phyloP scores from a whole-genome alignment of 2,797 vertebrate species.

The Tenualosa ilisha region DNA sequence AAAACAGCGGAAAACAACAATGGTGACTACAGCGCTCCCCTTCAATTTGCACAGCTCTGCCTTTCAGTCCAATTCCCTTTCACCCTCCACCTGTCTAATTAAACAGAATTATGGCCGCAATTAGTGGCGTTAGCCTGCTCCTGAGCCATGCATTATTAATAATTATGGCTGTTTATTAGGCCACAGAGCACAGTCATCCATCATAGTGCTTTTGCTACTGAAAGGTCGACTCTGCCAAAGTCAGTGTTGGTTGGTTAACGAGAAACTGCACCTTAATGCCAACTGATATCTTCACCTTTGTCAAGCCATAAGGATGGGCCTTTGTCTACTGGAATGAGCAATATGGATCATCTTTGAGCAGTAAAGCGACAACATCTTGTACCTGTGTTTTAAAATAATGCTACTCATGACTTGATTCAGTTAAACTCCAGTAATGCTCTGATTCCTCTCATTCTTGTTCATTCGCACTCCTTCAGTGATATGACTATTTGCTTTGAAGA shows the following conservation, averaged over 20 bases:
- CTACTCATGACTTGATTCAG: background rate
- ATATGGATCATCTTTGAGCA: background rate
- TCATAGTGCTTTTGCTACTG: conserved; percentile 41
- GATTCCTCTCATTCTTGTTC: background rate
- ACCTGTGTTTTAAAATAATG: background rate
- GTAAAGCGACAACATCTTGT: background rate
- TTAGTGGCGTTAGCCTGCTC: conserved; percentile 51
- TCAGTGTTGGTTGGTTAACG: conserved; percentile 23
- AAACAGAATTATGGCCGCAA: conserved; percentile 50
- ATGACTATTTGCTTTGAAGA: background rate
- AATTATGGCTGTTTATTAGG: conserved; percentile 50
- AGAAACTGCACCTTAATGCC: background rate
- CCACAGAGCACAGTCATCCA: conserved; percentile 42
- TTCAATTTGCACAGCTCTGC: background rate
- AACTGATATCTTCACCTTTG: background rate
- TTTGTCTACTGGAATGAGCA: background rate
- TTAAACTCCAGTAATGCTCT: background rate
- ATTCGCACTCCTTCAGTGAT: background rate
- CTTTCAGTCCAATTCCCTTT: conserved; percentile 26
- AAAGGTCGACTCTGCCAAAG: conserved; percentile 48
- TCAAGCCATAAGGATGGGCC: background rate
- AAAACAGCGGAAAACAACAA: background rate
- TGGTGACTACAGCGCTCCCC: background rate
- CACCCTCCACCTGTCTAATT: conserved; percentile 51
- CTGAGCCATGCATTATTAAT: conserved; percentile 49